phyloP scores from a whole-genome alignment of 2,113 vertebrate genomes.

The mouse (Mus musculus) region DNA sequence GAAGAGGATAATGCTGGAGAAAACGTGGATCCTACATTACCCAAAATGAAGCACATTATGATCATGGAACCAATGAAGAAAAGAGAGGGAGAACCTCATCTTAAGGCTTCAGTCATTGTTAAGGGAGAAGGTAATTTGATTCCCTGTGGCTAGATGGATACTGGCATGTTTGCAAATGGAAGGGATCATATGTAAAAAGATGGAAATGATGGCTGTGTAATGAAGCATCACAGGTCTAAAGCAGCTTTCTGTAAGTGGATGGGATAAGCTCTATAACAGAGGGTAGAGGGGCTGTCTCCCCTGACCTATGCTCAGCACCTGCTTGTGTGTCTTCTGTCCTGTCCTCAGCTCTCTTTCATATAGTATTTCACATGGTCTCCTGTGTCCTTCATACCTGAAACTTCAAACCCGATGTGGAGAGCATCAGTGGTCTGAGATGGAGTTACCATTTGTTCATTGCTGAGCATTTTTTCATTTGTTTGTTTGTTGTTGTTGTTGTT shows the following conservation, averaged over 20 bases:
- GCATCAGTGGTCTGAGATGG: neutral
- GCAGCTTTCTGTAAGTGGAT: too few relatives aligned
- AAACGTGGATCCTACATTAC: conserved; percentile 79
- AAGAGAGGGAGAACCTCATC: neutral
- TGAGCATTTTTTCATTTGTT: neutral
- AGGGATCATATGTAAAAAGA: neutral
- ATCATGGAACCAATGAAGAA: conserved; percentile 85
- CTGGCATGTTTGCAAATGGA: neutral
- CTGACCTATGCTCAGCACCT: neutral
- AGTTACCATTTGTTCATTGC: neutral
- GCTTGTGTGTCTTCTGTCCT: neutral
- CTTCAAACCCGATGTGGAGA: neutral
- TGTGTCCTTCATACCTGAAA: neutral
- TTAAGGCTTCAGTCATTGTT: neutral
- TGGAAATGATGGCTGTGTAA: neutral
- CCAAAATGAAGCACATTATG: conserved; percentile 91
- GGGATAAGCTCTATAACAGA: neutral
- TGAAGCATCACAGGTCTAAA: neutral
- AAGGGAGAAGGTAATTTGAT: neutral
- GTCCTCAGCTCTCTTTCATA: neutral
- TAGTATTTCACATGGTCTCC: neutral
- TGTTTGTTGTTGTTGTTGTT: neutral
- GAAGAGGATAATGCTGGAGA: conserved; percentile 89
- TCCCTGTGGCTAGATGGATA: neutral
- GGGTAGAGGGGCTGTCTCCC: too few relatives aligned